Percentiles rank a stretch among this genome's conserved stretches.
phyloP scores from a whole-genome alignment of 2,888 invertebrate species.

The Pseudococcus jackbeardsleyi region DNA sequence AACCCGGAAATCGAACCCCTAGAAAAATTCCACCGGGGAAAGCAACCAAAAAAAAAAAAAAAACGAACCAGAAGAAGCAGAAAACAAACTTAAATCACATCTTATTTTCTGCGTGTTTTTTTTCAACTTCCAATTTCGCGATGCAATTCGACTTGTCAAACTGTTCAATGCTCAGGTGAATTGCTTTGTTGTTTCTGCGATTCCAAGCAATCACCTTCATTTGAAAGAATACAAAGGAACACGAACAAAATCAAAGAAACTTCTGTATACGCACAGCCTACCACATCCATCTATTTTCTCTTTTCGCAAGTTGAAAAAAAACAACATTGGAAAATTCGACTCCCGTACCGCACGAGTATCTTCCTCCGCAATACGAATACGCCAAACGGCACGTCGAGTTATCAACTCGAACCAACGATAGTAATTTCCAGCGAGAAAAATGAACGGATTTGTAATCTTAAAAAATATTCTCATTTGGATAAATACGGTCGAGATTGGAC shows the following conservation, averaged over 20 bases:
- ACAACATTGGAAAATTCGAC: constrained; percentile 11
- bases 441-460: background rate
- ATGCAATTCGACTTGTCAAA: constrained; percentile 38
- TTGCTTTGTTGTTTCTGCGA: constrained; percentile 37
- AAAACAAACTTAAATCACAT: constrained; percentile 28
- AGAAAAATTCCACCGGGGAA: background rate
- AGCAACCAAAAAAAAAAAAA: background rate
- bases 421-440: background rate
- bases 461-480: background rate
- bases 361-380: background rate
- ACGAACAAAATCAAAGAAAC: constrained; percentile 31
- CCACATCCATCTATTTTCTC: background rate
- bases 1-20: constrained; percentile 2
- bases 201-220: constrained; percentile 19
- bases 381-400: background rate
- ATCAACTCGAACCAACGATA: background rate
- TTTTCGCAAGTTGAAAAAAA: background rate
- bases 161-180: constrained; percentile 40
- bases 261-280: background rate
- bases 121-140: constrained; percentile 37
- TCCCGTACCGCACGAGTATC: background rate
- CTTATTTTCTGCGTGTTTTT: background rate
- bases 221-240: background rate
- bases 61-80: background rate
- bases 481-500: background rate